Percentiles rank a stretch among this genome's conserved stretches.
Conservation (phyloP, 2,888 invertebrate genomes). For the Acanthoscelides obtectus region DNA sequence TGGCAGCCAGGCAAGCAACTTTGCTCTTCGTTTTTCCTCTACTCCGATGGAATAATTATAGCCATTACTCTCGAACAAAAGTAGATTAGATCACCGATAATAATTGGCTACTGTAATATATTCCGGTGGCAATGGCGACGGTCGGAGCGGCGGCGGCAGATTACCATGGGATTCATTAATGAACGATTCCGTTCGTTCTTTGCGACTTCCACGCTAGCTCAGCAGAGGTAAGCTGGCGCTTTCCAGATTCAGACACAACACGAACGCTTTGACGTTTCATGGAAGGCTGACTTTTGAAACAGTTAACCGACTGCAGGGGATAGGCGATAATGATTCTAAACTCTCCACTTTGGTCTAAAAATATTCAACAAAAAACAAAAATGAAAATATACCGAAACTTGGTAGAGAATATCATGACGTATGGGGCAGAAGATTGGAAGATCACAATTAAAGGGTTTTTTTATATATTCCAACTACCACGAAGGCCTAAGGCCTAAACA, state of each 20-base stretch:
- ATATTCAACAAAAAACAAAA: no score
- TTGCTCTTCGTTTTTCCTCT: conserved; percentile 26
- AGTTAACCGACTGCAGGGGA: no score
- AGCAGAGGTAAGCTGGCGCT: not conserved
- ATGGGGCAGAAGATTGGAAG: no score
- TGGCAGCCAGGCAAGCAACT: conserved; percentile 4
- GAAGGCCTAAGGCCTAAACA: no score
- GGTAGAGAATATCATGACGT: no score
- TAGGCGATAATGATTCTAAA: no score
- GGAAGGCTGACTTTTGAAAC: no score
- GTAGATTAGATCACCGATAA: conserved; percentile 37
- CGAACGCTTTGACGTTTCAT: no score
- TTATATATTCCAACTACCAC: no score
- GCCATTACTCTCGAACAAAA: conserved; percentile 37
- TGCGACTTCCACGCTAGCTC: not conserved
- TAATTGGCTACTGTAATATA: conserved; percentile 35
- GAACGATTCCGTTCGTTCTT: conserved; percentile 17
- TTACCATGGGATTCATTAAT: conserved; percentile 32
- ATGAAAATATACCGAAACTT: no score
- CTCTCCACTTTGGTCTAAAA: no score
- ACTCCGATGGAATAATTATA: conserved; percentile 35
- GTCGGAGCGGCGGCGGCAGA: conserved; percentile 8
- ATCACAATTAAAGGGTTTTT: no score
- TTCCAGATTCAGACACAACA: not conserved
- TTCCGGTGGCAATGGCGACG: conserved; percentile 16